Conservation (phyloP, 2,797 vertebrate genomes). For the Pseudomugil tenellus region DNA sequence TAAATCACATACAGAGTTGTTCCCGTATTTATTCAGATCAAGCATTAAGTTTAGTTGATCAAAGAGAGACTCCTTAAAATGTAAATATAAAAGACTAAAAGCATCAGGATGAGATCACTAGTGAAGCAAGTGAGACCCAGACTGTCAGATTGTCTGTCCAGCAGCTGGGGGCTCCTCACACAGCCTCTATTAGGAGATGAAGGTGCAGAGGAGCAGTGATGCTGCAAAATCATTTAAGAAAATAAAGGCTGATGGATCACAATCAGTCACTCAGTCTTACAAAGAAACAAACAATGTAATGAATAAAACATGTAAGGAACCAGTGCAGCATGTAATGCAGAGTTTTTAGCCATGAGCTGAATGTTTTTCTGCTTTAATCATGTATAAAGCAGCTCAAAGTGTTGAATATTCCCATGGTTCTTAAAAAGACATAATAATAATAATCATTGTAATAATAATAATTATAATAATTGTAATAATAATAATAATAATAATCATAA, state of each 20-base stretch:
- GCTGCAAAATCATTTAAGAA: not conserved
- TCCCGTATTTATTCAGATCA: not conserved
- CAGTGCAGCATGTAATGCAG: slow-evolving; percentile 8
- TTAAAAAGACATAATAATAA: no score
- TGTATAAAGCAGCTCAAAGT: not conserved
- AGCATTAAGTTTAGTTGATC: not conserved
- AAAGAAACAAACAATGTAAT: slow-evolving; percentile 20
- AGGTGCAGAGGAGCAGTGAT: slow-evolving; percentile 14
- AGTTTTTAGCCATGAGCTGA: not conserved
- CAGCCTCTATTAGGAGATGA: slow-evolving; percentile 46
- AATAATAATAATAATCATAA: no score
- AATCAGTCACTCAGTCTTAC: not conserved
- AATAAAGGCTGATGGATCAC: slow-evolving; percentile 15
- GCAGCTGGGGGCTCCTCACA: slow-evolving; percentile 34
- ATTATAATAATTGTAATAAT: no score
- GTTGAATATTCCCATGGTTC: not conserved
- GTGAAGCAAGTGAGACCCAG: slow-evolving; percentile 19
- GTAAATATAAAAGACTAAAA: not conserved
- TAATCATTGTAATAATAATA: no score
- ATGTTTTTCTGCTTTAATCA: not conserved
- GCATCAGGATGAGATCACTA: slow-evolving; percentile 15
- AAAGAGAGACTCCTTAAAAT: not conserved
- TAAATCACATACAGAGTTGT: slow-evolving; percentile 9
- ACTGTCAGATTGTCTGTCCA: slow-evolving; percentile 7
- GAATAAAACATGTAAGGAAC: slow-evolving; percentile 25